Evolutionary conservation across 2,888 invertebrate species (phyloP).

Genomic region (Tortricodes alternella): DNA sequence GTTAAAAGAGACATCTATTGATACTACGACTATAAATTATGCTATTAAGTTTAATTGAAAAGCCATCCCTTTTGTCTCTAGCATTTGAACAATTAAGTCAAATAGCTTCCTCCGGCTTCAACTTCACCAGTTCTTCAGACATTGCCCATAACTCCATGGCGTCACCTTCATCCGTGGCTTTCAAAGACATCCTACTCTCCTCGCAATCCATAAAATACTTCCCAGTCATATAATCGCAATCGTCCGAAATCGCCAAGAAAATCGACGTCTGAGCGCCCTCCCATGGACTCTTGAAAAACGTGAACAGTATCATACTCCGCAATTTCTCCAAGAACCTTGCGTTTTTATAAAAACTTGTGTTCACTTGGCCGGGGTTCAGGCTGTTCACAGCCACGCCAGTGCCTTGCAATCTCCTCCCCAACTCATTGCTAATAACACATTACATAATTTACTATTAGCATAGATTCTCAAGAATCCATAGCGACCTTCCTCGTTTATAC

Average conservation of each 20-base stretch:
- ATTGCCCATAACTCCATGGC: constrained; percentile 90
- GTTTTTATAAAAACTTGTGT: constrained; percentile 90
- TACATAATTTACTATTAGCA: constrained; percentile 74
- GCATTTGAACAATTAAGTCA: constrained; percentile 25
- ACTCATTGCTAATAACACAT: constrained; percentile 71
- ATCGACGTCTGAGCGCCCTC: constrained; percentile 93
- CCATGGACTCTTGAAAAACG: constrained; percentile 87
- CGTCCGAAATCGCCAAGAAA: constrained; percentile 88
- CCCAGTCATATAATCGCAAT: constrained; percentile 87
- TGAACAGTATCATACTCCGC: constrained; percentile 84
- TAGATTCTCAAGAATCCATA: constrained; percentile 81
- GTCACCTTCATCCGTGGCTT: constrained; percentile 85
- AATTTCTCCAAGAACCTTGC: constrained; percentile 69
- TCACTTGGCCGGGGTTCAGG: constrained; percentile 93
- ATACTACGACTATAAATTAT: background rate
- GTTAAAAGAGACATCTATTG: too few relatives aligned
- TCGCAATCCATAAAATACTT: constrained; percentile 91
- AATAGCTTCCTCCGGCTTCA: constrained; percentile 54
- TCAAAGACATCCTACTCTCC: constrained; percentile 82
- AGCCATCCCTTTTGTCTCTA: background rate
- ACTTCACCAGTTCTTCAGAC: constrained; percentile 64
- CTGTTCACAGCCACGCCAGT: constrained; percentile 89
- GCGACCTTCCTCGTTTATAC: constrained; percentile 57
- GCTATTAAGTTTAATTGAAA: background rate
- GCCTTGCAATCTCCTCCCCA: constrained; percentile 65